Conservation (phyloP, 2,113 vertebrate species). For the Athene cunicularia region DNA sequence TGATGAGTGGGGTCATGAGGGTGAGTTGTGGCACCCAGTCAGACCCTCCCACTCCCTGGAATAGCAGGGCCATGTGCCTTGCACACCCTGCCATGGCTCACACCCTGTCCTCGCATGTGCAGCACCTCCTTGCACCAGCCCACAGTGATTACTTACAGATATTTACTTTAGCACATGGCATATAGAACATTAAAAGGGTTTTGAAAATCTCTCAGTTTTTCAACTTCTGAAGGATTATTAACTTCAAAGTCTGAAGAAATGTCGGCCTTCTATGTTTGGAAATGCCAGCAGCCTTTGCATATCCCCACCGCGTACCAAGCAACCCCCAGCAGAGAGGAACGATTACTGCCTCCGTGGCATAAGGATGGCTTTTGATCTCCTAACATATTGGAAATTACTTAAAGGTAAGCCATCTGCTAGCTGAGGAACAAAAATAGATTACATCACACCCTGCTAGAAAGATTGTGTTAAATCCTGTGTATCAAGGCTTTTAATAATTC, state of each 20-base stretch:
- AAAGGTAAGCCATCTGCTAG: slow-evolving; percentile 88
- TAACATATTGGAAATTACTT: slow-evolving; percentile 94
- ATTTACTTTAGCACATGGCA: slow-evolving; percentile 75
- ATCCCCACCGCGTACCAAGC: slow-evolving; percentile 79
- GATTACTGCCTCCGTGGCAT: slow-evolving; percentile 83
- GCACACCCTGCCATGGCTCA: rapidly evolving
- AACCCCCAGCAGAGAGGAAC: slow-evolving; percentile 85
- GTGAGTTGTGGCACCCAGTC: neutral
- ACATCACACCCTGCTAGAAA: slow-evolving; percentile 90
- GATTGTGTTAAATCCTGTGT: slow-evolving; percentile 81
- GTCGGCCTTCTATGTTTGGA: slow-evolving; percentile 92
- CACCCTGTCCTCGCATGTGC: rapidly evolving
- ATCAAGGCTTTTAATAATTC: slow-evolving; percentile 84
- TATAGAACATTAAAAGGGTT: slow-evolving; percentile 80
- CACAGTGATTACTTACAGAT: slow-evolving; percentile 63
- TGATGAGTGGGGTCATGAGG: rapidly evolving
- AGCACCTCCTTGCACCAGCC: neutral
- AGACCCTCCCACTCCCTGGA: rapidly evolving
- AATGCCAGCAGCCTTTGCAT: slow-evolving; percentile 95
- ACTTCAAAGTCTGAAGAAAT: slow-evolving; percentile 98
- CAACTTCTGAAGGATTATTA: slow-evolving; percentile 94
- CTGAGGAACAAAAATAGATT: slow-evolving; percentile 88
- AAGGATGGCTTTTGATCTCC: slow-evolving; percentile 91
- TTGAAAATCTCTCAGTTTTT: slow-evolving; percentile 80
- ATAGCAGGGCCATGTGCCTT: neutral